Percentiles rank a stretch among this genome's conserved stretches.
These are phyloP conservation scores for Australoheros facetus DNA, from an alignment of 2,797 vertebrate genomes.

Conservation along the genomic window DNA sequence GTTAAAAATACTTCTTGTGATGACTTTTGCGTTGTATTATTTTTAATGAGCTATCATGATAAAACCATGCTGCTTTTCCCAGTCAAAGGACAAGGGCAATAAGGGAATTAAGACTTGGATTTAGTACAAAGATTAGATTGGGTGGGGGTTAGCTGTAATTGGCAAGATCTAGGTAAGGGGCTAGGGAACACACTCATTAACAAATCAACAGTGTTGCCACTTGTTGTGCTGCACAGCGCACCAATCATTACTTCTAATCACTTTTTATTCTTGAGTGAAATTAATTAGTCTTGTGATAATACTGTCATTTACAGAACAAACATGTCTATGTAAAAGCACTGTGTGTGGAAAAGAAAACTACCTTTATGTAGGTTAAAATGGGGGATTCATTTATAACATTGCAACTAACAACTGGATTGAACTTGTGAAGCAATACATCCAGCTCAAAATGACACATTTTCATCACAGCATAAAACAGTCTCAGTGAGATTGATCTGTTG, in stretches of 20 bases:
- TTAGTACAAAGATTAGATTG: too few relatives aligned
- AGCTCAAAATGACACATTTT: neutral
- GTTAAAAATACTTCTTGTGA: too few relatives aligned
- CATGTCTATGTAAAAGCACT: neutral
- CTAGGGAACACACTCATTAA: neutral
- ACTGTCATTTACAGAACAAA: neutral
- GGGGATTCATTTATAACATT: too few relatives aligned
- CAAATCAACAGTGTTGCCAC: neutral
- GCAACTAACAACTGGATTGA: neutral
- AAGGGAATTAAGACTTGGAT: neutral
- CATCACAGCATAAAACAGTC: neutral
- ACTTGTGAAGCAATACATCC: neutral
- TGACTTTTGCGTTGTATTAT: too few relatives aligned
- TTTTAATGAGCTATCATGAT: too few relatives aligned
- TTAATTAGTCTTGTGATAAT: neutral
- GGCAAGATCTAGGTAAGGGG: neutral
- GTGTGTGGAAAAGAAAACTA: fast-evolving
- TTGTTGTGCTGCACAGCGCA: neutral
- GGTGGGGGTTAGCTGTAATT: neutral
- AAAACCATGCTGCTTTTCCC: too few relatives aligned
- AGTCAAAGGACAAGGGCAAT: too few relatives aligned
- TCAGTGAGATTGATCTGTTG: neutral
- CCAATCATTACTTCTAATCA: neutral
- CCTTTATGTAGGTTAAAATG: neutral
- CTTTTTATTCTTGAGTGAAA: neutral